phyloP scores from a whole-genome alignment of 2,797 vertebrate species.

The Sphenodon punctatus region DNA sequence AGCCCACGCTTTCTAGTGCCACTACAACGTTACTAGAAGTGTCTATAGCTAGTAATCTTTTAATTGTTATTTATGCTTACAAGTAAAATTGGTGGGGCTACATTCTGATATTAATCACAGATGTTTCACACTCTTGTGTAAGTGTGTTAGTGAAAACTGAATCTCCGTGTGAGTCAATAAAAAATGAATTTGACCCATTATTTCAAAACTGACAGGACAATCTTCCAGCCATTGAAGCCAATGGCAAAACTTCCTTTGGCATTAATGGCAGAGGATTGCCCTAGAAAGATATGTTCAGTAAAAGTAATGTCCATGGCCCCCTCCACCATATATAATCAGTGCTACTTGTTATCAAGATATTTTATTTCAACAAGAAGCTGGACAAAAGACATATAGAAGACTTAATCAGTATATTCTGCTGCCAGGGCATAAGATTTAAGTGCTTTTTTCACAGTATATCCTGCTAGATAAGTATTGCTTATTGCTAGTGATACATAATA shows the following conservation, averaged over 20 bases:
- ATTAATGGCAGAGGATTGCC: no score
- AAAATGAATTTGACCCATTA: neutral
- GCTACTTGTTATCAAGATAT: no score
- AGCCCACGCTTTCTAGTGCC: neutral
- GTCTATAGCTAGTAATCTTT: slow-evolving; percentile 2
- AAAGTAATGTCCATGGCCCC: no score
- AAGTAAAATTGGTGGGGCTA: neutral
- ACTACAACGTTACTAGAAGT: neutral
- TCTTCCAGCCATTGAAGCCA: neutral
- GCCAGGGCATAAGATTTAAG: slow-evolving; percentile 12
- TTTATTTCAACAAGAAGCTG: no score
- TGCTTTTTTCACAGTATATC: slow-evolving; percentile 35
- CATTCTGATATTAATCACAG: neutral
- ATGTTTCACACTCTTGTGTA: neutral
- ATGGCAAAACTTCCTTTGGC: neutral
- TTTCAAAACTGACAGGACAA: no score
- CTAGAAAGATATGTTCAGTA: no score
- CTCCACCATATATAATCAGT: no score
- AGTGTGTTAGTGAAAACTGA: no score
- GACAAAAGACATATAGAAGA: no score
- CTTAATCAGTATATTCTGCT: no score
- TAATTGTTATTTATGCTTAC: neutral
- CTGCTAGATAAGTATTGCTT: slow-evolving; percentile 21
- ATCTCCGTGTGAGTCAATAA: neutral
- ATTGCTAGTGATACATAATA: slow-evolving; percentile 29